Evolutionary conservation across 2,797 vertebrate genomes (phyloP), one percentile per base, ranked within the genome.

Genomic region (Clarias laeviceps): DNA sequence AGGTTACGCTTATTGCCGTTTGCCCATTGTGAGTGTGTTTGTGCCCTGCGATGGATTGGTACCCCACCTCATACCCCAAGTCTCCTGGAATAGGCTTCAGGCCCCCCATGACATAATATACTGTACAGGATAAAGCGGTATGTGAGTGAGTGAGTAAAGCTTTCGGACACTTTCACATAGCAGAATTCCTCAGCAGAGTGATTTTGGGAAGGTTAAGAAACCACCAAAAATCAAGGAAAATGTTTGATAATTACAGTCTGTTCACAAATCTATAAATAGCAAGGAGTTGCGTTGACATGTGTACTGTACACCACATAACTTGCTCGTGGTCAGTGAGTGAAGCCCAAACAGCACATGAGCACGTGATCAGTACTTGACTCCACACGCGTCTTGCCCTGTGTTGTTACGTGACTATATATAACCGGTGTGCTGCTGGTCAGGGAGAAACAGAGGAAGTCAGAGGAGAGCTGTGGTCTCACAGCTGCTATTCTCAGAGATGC

Each of bases 401-500:
- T 27, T 14, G 27, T 59, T 56, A 66, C 4, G 29, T 40, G 20
- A 56, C 66, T 76, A 56, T 81, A 80, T 76, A 76, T 20, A 59
- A 45, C 80, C 83, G 79, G 56, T 82, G 83, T 66, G 45, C 73
- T 81, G 40, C 72, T 85, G 84, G 78, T 78, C 70, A 78, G 77
- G 24, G 82, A 82, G 81, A 61, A 20, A 73, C 37, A 45, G 62
- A 83, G 78, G 79, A 70, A 66, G 45, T 37, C 50, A 34, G 59
- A 74, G 64, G 37, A 82, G 74, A 81, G 54, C 50, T 50, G 86
- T 87, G 91, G 92, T 89, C 89, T 84, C 77, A 8, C 78, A 61
- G 37, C 61, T 85, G 88, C 89, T 93, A 92, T 94, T 94, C 89
- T 91, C 87, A 91, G 91, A 91, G 86, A 88, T 79, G 72, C 79